Base-by-base conservation (phyloP, 2,888 invertebrate species). In the Palloptera scutellata region DNA sequence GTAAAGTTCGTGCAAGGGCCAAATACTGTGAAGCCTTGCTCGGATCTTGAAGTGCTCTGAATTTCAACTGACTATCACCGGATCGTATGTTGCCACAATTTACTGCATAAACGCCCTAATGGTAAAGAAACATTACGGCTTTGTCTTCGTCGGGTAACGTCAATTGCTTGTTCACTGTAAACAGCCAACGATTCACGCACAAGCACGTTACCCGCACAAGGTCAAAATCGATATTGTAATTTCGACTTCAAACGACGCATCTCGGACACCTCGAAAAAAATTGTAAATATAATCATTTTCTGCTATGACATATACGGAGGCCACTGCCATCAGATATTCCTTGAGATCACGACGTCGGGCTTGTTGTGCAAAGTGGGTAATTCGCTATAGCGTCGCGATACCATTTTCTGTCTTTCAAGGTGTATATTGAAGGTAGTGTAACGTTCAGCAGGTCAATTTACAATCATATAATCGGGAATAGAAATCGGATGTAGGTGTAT, bases 321-420 rank as follows among this genome's bases (percentile, higher is more conserved):
- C n/a, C n/a, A n/a, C n/a, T n/a, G n/a, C n/a, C n/a, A n/a, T n/a
- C 82, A 99, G 88, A 88, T 98, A 99, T 86, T 96, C 96, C 85
- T 99, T 99, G 57, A 99, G 88, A n/a, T 97, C 97, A 74, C 98
- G 89, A 72, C 99, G 88, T 70, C 99, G 88, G 0, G 87, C 76
- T 91, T 91, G 78, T 91, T 89, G 81, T 98, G 94, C 70, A 98
- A 87, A 74, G 92, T 92, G 10, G 96, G 91, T 84, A 98, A 99
- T 87, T 99, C 99, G 70, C 97, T 89, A 85, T 98, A 99, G 48
- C 99, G 88, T 61, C 98, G 88, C 61, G 98, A 97, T 86, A 98
- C 99, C 64, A 99, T 87, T 83, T 98, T 98, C 45, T 98, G 87
- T 0, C 98, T 98, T 8, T 99, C 98, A 98, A 99, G 98, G 86